These are phyloP conservation scores for Falco berigora DNA, from an alignment of 2,797 vertebrate genomes.

Conservation along the genomic window DNA sequence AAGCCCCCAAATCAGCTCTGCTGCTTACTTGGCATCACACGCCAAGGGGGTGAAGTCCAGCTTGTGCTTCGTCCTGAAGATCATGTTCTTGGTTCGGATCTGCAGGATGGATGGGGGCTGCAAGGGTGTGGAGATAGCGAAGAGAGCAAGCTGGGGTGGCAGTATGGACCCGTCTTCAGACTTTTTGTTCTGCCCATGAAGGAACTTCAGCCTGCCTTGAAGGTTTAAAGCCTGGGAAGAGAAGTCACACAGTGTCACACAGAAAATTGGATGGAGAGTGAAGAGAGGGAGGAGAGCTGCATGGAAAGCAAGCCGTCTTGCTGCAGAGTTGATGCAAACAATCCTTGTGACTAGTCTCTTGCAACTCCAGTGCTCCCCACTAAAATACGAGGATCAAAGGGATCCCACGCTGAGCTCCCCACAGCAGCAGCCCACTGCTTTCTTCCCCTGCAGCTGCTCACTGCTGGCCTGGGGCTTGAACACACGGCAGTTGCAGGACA, in stretches of 20 bases:
- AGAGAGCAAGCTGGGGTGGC: constrained; percentile 64
- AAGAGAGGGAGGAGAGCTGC: background rate
- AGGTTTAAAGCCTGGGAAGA: constrained; percentile 67
- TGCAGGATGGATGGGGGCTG: constrained; percentile 65
- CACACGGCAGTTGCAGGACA: background rate
- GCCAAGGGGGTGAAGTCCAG: constrained; percentile 73
- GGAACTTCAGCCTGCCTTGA: constrained; percentile 68
- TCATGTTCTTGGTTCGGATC: constrained; percentile 65
- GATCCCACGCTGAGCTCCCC: background rate
- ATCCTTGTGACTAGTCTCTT: background rate
- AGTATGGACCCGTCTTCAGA: background rate
- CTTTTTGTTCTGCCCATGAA: constrained; percentile 25
- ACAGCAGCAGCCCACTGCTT: background rate
- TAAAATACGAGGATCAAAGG: background rate
- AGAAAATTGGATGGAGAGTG: background rate
- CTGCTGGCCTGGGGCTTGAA: fast-evolving
- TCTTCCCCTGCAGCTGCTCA: background rate
- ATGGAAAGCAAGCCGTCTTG: background rate
- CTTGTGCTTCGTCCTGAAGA: constrained; percentile 74
- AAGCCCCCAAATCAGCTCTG: background rate
- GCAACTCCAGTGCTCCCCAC: background rate
- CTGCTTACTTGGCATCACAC: constrained; percentile 64
- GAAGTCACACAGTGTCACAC: background rate
- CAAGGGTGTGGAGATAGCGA: constrained; percentile 65
- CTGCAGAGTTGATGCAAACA: background rate